Conservation (phyloP, 30 jellyfish, hydroid and myxozoan species). For the Aurelia aurita complex sp. Pacific region DNA sequence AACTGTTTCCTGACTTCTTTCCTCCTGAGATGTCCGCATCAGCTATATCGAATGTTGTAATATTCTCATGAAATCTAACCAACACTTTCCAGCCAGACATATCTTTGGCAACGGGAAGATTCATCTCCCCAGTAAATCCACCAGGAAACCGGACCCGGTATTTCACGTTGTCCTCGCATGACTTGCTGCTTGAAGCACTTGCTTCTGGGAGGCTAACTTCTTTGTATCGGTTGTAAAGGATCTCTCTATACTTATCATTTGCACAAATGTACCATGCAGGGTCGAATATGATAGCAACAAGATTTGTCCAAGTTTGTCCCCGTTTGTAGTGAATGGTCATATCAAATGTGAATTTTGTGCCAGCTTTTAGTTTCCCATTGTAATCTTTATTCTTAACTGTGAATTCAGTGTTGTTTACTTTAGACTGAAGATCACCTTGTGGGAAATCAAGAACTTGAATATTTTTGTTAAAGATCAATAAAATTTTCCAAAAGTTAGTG, state of each 20-base stretch:
- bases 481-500: conserved; percentile 42
- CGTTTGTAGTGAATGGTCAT: conserved; percentile 30
- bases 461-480: conserved; percentile 38
- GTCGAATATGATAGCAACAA: conserved; percentile 48
- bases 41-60: conserved; percentile 12
- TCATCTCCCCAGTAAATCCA: conserved; percentile 15
- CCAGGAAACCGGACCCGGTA: conserved; percentile 18
- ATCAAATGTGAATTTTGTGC: conserved; percentile 22
- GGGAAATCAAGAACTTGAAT: conserved; percentile 33
- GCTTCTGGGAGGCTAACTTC: not conserved
- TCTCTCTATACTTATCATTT: conserved; percentile 1
- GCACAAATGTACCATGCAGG: conserved; percentile 57
- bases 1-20: conserved; percentile 4
- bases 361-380: conserved; percentile 36
- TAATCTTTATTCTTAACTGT: conserved; percentile 38
- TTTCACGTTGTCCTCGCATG: conserved; percentile 10
- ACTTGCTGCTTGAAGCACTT: not conserved
- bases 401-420: conserved; percentile 45
- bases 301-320: conserved; percentile 24
- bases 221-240: conserved; percentile 31
- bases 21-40: conserved; percentile 19
- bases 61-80: not conserved
- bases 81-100: conserved; percentile 9
- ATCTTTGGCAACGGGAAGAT: not conserved
- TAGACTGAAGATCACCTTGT: conserved; percentile 31